These are phyloP conservation scores for Myotis yumanensis DNA, from an alignment of 2,113 vertebrate species.

Conservation along the genomic window DNA sequence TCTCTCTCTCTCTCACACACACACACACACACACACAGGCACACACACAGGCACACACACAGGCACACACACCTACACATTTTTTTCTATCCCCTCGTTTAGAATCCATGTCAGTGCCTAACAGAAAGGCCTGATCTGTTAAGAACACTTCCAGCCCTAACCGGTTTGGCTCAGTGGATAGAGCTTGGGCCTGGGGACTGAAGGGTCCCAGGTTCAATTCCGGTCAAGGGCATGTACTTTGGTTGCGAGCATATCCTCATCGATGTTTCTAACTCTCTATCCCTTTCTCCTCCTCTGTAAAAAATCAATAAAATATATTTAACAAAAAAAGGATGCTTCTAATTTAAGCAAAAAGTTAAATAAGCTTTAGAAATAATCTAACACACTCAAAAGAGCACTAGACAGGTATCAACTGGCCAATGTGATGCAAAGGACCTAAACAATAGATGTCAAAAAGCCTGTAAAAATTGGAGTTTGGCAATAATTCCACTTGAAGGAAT, in stretches of 20 bases:
- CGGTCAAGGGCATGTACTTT: too few species aligned
- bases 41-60: background rate
- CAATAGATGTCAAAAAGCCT: background rate
- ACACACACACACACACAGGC: background rate
- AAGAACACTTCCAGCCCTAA: background rate
- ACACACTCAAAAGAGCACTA: background rate
- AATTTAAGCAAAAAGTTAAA: constrained; percentile 43
- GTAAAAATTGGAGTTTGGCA: background rate
- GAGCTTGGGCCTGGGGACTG: too few species aligned
- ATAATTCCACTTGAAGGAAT: background rate
- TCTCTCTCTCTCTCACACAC: background rate
- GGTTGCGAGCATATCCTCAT: too few species aligned
- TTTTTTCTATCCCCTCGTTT: background rate
- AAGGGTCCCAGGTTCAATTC: too few species aligned
- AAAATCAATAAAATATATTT: too few species aligned
- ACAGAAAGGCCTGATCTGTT: background rate
- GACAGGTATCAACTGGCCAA: background rate
- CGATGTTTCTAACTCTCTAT: too few species aligned
- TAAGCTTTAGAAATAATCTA: constrained; percentile 52
- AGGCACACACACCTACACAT: background rate
- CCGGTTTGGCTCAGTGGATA: too few species aligned
- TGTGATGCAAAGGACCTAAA: constrained; percentile 17
- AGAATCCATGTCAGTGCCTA: constrained; percentile 14
- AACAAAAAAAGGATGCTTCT: background rate
- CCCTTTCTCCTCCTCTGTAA: too few species aligned